phyloP scores from a whole-genome alignment of 2,113 vertebrate species.

The Leptosomus discolor region DNA sequence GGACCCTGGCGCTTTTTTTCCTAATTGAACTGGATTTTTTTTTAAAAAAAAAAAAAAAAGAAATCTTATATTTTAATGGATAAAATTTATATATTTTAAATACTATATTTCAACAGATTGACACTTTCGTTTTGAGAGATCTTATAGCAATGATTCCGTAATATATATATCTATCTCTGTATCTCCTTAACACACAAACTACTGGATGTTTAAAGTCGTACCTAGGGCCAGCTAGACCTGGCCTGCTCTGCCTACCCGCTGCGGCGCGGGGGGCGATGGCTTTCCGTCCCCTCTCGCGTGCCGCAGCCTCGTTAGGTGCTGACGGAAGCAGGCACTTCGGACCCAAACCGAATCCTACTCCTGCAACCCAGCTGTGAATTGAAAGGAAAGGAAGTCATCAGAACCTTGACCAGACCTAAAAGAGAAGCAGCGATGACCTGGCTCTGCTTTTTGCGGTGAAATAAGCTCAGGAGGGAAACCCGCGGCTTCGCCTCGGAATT shows the following conservation, averaged over 20 bases:
- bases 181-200: conserved; percentile 17
- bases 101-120: conserved; percentile 61
- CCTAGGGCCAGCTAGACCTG: neutral
- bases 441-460: neutral
- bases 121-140: conserved; percentile 60
- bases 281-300: fast-evolving
- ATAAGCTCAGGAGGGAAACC: neutral
- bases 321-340: neutral
- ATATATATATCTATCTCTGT: conserved; percentile 29
- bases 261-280: neutral
- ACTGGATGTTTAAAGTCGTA: neutral
- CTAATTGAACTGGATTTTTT: conserved; percentile 49
- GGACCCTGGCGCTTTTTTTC: conserved; percentile 29
- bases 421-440: neutral
- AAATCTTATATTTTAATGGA: conserved; percentile 76
- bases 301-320: neutral
- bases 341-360: neutral
- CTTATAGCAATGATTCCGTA: conserved; percentile 25
- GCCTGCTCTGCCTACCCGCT: neutral
- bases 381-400: neutral
- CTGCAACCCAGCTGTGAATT: neutral
- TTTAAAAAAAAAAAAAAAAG: neutral
- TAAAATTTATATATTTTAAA: conserved; percentile 77
- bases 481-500: neutral
- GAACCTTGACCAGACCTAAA: neutral